Evolutionary conservation across 2,113 vertebrate species (phyloP).

Genomic region (Nycticryphes semicollaris): DNA sequence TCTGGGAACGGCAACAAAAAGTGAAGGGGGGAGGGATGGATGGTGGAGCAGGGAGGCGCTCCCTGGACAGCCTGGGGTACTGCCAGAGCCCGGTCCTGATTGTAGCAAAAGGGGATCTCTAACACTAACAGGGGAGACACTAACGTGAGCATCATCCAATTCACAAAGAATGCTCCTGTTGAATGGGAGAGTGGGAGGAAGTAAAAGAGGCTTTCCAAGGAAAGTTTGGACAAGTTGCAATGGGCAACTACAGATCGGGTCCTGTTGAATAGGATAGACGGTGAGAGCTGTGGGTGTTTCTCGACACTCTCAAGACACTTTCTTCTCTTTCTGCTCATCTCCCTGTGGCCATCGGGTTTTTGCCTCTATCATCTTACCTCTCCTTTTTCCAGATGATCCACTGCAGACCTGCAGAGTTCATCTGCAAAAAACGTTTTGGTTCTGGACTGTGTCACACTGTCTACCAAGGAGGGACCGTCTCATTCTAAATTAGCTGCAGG

Average conservation of each 20-base stretch:
- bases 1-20: constrained; percentile 70
- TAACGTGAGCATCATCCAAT: background rate
- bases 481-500: background rate
- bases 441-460: background rate
- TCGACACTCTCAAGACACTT: background rate
- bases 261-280: background rate
- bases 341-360: background rate
- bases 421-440: background rate
- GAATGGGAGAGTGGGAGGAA: background rate
- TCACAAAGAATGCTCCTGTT: background rate
- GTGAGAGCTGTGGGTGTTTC: background rate
- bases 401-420: background rate
- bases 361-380: background rate
- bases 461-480: background rate
- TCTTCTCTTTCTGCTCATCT: background rate
- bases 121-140: too few relatives aligned
- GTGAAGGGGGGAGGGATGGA: background rate
- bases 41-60: background rate
- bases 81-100: background rate
- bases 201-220: background rate
- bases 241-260: background rate
- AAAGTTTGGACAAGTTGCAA: background rate
- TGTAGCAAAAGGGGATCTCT: background rate
- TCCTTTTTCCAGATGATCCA: background rate
- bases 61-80: background rate